Conservation (phyloP, 2,797 vertebrate species). For the Pygocentrus nattereri region DNA sequence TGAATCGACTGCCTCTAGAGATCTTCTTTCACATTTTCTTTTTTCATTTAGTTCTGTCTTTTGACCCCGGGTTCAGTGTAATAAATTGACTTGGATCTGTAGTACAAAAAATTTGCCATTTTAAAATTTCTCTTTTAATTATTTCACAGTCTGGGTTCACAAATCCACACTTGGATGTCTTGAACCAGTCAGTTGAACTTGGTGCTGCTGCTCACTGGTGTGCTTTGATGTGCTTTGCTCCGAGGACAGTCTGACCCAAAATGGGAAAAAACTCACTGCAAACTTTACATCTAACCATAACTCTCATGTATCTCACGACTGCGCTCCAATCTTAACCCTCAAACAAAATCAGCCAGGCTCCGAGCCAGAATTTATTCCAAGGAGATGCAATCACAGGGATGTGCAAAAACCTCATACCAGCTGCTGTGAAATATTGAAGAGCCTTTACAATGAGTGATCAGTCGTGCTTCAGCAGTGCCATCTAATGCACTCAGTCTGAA, state of each 20-base stretch:
- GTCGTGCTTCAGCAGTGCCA: conserved; percentile 50
- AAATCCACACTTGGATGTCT: background rate
- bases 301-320: background rate
- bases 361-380: background rate
- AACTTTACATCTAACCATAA: background rate
- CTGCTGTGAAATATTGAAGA: background rate
- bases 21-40: background rate
- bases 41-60: too few relatives aligned
- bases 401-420: conserved; percentile 13
- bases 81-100: background rate
- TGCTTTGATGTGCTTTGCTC: background rate
- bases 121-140: background rate
- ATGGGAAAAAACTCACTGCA: background rate
- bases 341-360: background rate
- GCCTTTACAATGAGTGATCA: background rate
- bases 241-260: background rate
- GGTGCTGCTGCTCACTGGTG: background rate
- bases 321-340: background rate
- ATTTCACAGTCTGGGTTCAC: background rate
- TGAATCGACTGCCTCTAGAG: background rate
- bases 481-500: conserved; percentile 43
- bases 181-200: background rate
- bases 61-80: background rate
- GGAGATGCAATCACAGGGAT: conserved; percentile 11
- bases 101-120: background rate